These are phyloP conservation scores for Triplophysa siluroides DNA, from an alignment of 2,113 vertebrate genomes.

Conservation along the genomic window DNA sequence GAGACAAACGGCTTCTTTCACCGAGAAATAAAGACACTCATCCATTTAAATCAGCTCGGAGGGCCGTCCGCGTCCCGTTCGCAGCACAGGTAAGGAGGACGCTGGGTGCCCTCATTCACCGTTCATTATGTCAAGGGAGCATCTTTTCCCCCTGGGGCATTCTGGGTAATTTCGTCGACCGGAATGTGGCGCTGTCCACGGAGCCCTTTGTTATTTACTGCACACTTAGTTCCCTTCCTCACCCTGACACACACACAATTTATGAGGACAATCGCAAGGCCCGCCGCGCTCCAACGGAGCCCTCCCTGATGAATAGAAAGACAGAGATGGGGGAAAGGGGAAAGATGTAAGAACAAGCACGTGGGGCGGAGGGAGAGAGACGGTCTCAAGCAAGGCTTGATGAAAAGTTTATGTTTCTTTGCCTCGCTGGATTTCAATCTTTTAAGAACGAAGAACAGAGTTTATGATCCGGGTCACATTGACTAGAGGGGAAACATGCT, in stretches of 20 bases:
- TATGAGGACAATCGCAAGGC: constrained; percentile 81
- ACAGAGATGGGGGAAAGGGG: constrained; percentile 44
- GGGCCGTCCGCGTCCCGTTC: constrained; percentile 62
- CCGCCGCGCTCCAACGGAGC: constrained; percentile 71
- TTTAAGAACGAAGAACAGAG: constrained; percentile 35
- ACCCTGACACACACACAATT: constrained; percentile 71
- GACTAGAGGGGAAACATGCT: constrained; percentile 41
- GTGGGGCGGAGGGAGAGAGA: constrained; percentile 33
- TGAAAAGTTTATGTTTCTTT: constrained; percentile 63
- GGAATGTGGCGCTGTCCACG: constrained; percentile 65
- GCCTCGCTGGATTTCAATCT: constrained; percentile 51
- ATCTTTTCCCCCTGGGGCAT: constrained; percentile 66
- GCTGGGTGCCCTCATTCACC: constrained; percentile 50
- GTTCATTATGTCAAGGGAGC: constrained; percentile 71
- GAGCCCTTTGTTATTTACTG: constrained; percentile 82
- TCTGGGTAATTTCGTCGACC: constrained; percentile 76
- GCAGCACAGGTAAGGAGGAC: constrained; percentile 42
- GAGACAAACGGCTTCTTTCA: constrained; percentile 75
- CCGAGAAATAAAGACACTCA: constrained; percentile 77
- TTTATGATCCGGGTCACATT: constrained; percentile 34
- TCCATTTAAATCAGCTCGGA: constrained; percentile 74
- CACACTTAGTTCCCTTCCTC: constrained; percentile 74
- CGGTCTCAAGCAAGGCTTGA: constrained; percentile 52
- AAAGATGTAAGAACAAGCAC: constrained; percentile 52
- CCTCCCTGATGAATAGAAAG: constrained; percentile 58